These are phyloP conservation scores for Automeris io DNA, from an alignment of 2,888 invertebrate genomes.

Conservation along the genomic window DNA sequence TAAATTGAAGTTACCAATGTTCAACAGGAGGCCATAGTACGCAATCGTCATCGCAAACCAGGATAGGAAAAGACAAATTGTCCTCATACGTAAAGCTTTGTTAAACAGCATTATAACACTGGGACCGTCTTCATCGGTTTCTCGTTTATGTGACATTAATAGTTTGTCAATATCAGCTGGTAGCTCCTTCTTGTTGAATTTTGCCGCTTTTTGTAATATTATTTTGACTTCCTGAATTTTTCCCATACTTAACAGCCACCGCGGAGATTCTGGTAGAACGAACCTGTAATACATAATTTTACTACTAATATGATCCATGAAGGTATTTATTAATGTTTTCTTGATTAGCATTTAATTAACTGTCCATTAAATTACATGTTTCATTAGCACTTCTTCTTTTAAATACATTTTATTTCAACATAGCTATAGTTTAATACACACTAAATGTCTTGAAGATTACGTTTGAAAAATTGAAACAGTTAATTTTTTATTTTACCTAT, in stretches of 20 bases:
- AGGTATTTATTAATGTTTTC: too few species aligned
- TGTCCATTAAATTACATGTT: too few species aligned
- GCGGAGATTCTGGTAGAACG: slow-evolving; percentile 86
- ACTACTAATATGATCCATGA: too few species aligned
- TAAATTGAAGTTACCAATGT: slow-evolving; percentile 83
- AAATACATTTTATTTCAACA: too few species aligned
- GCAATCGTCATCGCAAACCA: slow-evolving; percentile 88
- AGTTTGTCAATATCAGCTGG: slow-evolving; percentile 84
- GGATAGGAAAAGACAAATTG: slow-evolving; percentile 82
- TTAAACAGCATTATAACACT: slow-evolving; percentile 81
- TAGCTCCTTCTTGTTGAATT: slow-evolving; percentile 79
- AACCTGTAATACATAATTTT: slow-evolving; percentile 75
- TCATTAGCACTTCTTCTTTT: too few species aligned
- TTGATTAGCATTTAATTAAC: too few species aligned
- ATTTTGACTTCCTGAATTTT: slow-evolving; percentile 81
- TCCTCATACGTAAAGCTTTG: slow-evolving; percentile 80
- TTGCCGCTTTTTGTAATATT: slow-evolving; percentile 80
- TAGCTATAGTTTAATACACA: too few species aligned
- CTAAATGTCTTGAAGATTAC: too few species aligned
- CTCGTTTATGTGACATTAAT: slow-evolving; percentile 70
- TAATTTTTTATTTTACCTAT: too few species aligned
- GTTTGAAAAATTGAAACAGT: too few species aligned
- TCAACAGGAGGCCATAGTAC: slow-evolving; percentile 86
- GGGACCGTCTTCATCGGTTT: slow-evolving; percentile 60
- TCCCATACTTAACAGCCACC: slow-evolving; percentile 86